phyloP scores from a whole-genome alignment of 1,140 invertebrate species.

The Streblospio benedicti region DNA sequence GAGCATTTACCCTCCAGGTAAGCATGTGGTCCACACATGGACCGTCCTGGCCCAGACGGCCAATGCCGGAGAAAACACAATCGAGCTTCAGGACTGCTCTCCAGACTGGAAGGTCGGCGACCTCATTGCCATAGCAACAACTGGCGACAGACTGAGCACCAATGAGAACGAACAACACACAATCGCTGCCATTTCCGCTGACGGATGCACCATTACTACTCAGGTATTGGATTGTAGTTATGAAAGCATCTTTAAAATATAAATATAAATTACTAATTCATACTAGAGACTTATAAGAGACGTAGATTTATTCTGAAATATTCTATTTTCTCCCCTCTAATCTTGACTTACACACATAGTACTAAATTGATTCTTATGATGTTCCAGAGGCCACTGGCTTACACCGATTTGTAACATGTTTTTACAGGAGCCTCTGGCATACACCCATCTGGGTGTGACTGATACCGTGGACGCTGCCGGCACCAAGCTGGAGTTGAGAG shows the following conservation, averaged over 20 bases:
- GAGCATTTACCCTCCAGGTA: too few relatives aligned
- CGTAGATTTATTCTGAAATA: too few relatives aligned
- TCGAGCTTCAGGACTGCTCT: not conserved
- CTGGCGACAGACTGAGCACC: constrained; percentile 26
- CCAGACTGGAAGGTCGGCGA: constrained; percentile 32
- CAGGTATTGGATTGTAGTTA: too few relatives aligned
- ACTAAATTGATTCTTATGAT: too few relatives aligned
- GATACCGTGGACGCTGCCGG: not conserved
- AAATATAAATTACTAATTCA: too few relatives aligned
- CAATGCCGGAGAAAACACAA: not conserved
- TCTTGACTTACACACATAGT: too few relatives aligned
- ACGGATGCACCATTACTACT: constrained; percentile 30
- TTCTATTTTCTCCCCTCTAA: too few relatives aligned
- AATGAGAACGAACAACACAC: constrained; percentile 32
- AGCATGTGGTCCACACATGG: not conserved
- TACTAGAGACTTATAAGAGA: too few relatives aligned
- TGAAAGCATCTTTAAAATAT: too few relatives aligned
- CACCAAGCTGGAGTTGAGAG: constrained; percentile 9
- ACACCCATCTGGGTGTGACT: constrained; percentile 33
- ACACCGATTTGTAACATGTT: too few relatives aligned
- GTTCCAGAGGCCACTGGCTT: too few relatives aligned
- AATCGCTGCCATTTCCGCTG: constrained; percentile 28
- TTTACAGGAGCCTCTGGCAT: constrained; percentile 27
- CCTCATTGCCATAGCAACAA: constrained; percentile 42
- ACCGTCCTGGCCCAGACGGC: not conserved